These are phyloP conservation scores for Andrena dorsata DNA, from an alignment of 2,888 invertebrate genomes.

Conservation along the genomic window DNA sequence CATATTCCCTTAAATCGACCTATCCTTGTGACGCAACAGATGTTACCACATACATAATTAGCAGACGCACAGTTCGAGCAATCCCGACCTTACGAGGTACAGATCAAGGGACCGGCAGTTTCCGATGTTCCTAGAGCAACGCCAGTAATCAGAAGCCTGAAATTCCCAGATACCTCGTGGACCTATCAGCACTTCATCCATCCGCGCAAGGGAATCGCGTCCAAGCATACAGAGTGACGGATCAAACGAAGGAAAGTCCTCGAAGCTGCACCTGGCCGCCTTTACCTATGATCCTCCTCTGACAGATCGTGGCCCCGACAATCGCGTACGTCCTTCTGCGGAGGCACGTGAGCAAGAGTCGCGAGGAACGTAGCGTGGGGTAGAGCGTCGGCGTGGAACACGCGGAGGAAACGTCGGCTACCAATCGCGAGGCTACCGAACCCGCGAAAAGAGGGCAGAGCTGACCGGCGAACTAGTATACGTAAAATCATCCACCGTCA, in stretches of 20 bases:
- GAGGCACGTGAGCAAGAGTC: constrained; percentile 25
- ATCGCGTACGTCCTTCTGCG: constrained; percentile 19
- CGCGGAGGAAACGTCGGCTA: constrained; percentile 38
- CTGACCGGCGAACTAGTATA: constrained; percentile 74
- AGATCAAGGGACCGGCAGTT: background rate
- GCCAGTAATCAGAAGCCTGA: background rate
- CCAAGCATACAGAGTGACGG: background rate
- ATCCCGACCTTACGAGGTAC: background rate
- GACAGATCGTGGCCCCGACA: background rate
- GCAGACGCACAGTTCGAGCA: background rate
- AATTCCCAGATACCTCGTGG: background rate
- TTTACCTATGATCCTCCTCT: constrained; percentile 19
- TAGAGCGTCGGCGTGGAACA: constrained; percentile 25
- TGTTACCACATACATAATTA: background rate
- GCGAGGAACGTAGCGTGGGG: constrained; percentile 11
- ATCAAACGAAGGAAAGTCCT: constrained; percentile 5
- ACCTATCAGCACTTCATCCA: background rate
- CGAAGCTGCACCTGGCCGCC: constrained; percentile 1
- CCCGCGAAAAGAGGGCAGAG: constrained; percentile 75
- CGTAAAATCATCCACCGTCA: constrained; percentile 82
- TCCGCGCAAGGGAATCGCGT: constrained; percentile 4
- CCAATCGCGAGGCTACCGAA: constrained; percentile 70
- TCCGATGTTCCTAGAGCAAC: background rate
- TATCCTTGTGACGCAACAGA: background rate
- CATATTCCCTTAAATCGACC: background rate